Evolutionary conservation across 2,888 invertebrate genomes (phyloP).

Genomic region (Nephrotoma appendiculata): DNA sequence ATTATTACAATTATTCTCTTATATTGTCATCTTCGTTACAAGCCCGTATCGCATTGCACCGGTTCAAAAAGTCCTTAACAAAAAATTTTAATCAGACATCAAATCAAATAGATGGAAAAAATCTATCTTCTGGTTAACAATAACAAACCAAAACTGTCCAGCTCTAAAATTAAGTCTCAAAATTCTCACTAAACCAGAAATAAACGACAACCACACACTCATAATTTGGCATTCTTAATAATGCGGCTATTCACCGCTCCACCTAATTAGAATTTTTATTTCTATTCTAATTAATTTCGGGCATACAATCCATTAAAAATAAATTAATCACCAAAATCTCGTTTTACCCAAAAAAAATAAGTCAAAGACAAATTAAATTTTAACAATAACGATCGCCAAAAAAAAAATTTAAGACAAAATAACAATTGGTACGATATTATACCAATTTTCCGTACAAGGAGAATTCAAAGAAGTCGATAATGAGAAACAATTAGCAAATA

Average conservation of each 20-base stretch:
- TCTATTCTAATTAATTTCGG: background rate
- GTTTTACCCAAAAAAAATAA: background rate
- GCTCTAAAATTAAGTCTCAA: too few relatives aligned
- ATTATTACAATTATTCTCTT: too few relatives aligned
- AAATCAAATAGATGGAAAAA: too few relatives aligned
- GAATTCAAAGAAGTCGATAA: constrained; percentile 4
- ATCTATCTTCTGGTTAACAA: too few relatives aligned
- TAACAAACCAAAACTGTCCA: too few relatives aligned
- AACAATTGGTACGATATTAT: background rate
- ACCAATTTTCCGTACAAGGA: background rate
- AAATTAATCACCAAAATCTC: background rate
- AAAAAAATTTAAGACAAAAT: background rate
- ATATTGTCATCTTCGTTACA: too few relatives aligned
- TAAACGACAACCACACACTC: background rate
- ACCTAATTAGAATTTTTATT: background rate
- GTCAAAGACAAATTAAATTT: background rate
- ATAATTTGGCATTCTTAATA: background rate
- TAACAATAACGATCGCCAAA: background rate
- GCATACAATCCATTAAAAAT: background rate
- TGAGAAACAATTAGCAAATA: constrained; percentile 4
- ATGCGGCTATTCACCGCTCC: background rate
- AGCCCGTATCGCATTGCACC: too few relatives aligned
- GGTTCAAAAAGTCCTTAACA: too few relatives aligned
- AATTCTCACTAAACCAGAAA: too few relatives aligned
- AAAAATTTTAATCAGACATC: too few relatives aligned